Base-by-base conservation (phyloP, 2,113 vertebrate genomes). In the Eulacestoma nigropectus region DNA sequence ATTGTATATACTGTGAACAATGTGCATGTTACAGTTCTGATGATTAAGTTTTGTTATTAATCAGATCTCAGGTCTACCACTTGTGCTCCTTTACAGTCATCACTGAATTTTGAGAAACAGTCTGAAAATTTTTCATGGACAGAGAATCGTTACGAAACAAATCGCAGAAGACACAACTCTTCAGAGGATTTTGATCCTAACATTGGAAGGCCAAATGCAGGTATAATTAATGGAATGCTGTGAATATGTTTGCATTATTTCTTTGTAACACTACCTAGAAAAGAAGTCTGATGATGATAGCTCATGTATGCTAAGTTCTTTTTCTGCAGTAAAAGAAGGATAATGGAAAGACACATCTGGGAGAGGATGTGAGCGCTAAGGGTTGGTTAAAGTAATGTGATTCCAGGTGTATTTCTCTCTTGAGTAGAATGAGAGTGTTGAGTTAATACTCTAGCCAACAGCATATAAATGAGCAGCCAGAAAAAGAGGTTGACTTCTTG, bases 121-220 rank as follows among this genome's bases (percentile, higher is more conserved):
- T 94, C 97, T 92, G 98, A 98, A 95, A 97, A 96, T 55, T 96
- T 96, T 87, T 87, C 94, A 0, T 97, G 97, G 94, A 74, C 96
- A 80, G 98, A 98, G 62, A 97, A 95, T 96, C 93, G 82, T 94
- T 97, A 96, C 3, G 98, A 98, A 97, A 89, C 93, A 84, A 98
- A 95, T 96, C 94, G 92, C 77, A 98, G 98, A 88, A 98, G 98
- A 74, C 98, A 98, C 93, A 98, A 97, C 84, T 98, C 98, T 78
- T 98, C 97, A 21, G 98, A 98, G 92, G 97, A 95, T 6, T 97
- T 98, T 95, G 97, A 98, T 95, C 82, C 97, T 94, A 95, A 93
- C 52, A 59, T 75, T 93, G 98, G 97, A 64, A 68, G 94, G 82
- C 44, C 93, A 86, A 97, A 93, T 74, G 98, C 97, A 98, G 98